A percentile compares a stretch with the other conserved stretches of the same genome.
Evolutionary conservation across 1,140 invertebrate genomes (phyloP).

Genomic region (Panonychus citri): DNA sequence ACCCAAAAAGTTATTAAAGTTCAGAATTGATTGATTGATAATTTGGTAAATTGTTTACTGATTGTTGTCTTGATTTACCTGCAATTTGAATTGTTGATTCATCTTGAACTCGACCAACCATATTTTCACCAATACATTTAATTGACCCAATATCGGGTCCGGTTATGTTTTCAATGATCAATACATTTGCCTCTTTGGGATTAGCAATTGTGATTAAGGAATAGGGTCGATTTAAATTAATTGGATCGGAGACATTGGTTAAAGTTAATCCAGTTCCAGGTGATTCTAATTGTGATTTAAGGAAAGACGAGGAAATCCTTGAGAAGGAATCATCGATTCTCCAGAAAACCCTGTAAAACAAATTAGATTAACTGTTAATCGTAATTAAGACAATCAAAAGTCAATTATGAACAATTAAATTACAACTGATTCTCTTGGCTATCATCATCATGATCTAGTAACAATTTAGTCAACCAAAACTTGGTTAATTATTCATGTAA

Average conservation of each 20-base stretch:
- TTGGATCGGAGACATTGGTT: too few species aligned
- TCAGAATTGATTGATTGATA: too few species aligned
- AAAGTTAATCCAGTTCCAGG: too few species aligned
- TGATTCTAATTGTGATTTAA: not conserved
- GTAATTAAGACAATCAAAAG: too few species aligned
- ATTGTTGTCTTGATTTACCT: not conserved
- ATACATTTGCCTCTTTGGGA: not conserved
- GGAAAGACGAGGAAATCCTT: not conserved
- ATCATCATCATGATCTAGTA: too few species aligned
- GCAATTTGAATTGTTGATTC: not conserved
- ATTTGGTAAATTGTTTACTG: not conserved
- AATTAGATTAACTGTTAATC: too few species aligned
- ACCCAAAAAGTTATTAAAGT: too few species aligned
- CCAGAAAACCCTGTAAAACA: slow-evolving; percentile 6
- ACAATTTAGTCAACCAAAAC: too few species aligned
- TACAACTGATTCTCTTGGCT: too few species aligned
- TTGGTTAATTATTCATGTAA: too few species aligned
- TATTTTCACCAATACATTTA: not conserved
- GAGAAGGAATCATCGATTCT: not conserved
- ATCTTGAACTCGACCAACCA: not conserved
- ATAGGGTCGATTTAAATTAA: too few species aligned
- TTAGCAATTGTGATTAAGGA: not conserved
- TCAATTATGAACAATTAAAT: too few species aligned
- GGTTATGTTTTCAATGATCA: not conserved
- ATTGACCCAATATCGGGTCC: not conserved